Percentiles rank a stretch among this genome's conserved stretches.
Evolutionary conservation across 1,140 invertebrate species (phyloP).

Genomic region (Magallana ariakensis): DNA sequence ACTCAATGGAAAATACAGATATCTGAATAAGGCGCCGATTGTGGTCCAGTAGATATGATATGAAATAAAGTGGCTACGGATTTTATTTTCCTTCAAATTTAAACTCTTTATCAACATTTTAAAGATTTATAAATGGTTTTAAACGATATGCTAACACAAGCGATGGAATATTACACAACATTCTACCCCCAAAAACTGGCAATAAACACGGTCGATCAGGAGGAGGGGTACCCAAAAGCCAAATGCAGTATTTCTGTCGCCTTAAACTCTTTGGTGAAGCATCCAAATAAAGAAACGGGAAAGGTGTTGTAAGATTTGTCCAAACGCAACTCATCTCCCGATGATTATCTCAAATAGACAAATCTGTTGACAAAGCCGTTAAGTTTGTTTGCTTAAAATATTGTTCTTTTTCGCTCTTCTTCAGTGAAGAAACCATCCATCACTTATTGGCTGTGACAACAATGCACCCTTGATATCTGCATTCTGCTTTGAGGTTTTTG

Average conservation of each 20-base stretch:
- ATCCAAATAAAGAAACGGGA: not conserved
- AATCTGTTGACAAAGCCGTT: conserved; percentile 31
- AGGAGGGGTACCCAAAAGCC: not conserved
- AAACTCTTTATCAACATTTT: conserved; percentile 41
- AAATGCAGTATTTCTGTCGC: not conserved
- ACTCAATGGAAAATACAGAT: conserved; percentile 37
- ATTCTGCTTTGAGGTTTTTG: not conserved
- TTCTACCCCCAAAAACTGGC: not conserved
- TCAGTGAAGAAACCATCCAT: conserved; percentile 28
- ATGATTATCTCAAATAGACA: conserved; percentile 31
- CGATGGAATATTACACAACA: conserved; percentile 30
- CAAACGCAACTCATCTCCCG: not conserved
- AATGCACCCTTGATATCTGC: conserved; percentile 1
- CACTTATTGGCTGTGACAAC: conserved; percentile 19
- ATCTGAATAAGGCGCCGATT: conserved; percentile 39
- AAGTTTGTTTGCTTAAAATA: not conserved
- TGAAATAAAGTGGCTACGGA: conserved; percentile 23
- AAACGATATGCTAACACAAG: conserved; percentile 21
- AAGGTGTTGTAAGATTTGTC: conserved; percentile 24
- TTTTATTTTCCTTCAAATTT: conserved; percentile 43
- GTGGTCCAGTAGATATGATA: conserved; percentile 27
- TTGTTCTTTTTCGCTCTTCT: conserved; percentile 13
- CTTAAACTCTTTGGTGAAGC: not conserved
- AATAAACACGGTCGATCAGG: not conserved
- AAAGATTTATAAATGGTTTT: conserved; percentile 46